Evolutionary conservation across 2,888 invertebrate genomes (phyloP), one percentile per base, ranked within the genome.

Genomic region (Philonicus albiceps): DNA sequence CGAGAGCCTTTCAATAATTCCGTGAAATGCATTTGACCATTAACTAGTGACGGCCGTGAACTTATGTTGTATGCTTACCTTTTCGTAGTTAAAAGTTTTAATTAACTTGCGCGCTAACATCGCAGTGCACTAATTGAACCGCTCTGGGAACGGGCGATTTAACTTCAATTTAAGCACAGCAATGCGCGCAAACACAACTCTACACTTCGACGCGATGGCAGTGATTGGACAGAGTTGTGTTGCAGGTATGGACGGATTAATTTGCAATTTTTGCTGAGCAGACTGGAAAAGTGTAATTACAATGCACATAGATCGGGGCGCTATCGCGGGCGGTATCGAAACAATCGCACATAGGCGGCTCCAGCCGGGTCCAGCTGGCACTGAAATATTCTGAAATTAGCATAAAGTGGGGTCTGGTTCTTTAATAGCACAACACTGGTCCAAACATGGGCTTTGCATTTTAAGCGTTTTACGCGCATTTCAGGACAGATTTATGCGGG

Each of bases 361-460:
- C 31, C 31, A 5, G 19, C 27, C 34, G n/a, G 22, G 19, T 53
- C 40, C 30, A 75, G 72, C 22, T 76, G 86, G 84, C 64, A 84
- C 86, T 84, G 86, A 27, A 13, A 64, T 64, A 64, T 22, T 27
- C 13, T 27, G 64, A 86, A 83, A 86, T 86, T 86, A 86, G 30
- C 86, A 86, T 86, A 86, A 84, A 86, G 84, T 86, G 86, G 86
- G 55, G 34, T 86, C 84, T 64, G 75, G 75, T 86, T 84, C 84
- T 84, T 84, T 75, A 84, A 55, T 8, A 73, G 43, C 30, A 6
- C 22, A 64, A 27, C 75, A 86, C 74, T 64, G 34, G 78, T 40
- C 34, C 76, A 76, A 64, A 64, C 64, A 64, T 64, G 27, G 37
- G 34, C 40, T 76, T 40, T 76, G 76, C 76, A 76, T 76, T 76